Evolutionary conservation across 2,888 invertebrate genomes (phyloP).

Genomic region (Catotricha subobsoleta): DNA sequence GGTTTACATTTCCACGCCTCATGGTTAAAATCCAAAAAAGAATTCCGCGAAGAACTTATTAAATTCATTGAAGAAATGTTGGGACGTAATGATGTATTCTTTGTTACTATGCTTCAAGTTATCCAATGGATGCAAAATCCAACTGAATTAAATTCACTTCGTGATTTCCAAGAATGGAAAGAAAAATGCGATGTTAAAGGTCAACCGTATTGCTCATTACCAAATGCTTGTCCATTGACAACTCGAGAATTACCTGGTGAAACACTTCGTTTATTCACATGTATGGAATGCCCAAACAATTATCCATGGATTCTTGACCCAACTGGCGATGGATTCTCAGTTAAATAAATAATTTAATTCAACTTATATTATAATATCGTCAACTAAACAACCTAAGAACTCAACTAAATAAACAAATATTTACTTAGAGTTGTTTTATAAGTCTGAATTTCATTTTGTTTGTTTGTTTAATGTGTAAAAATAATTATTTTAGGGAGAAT

Average conservation of each 20-base stretch:
- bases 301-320: slow-evolving; percentile 91
- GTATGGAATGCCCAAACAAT: slow-evolving; percentile 90
- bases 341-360: slow-evolving; percentile 35
- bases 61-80: slow-evolving; percentile 90
- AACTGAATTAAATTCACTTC: slow-evolving; percentile 64
- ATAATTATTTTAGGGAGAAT: too few relatives aligned
- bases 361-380: too few relatives aligned
- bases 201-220: slow-evolving; percentile 79
- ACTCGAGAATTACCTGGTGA: slow-evolving; percentile 84
- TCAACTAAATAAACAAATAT: too few relatives aligned
- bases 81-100: slow-evolving; percentile 77
- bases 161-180: slow-evolving; percentile 91
- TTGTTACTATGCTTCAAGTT: slow-evolving; percentile 77
- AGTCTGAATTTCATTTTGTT: too few relatives aligned
- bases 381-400: too few relatives aligned
- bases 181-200: slow-evolving; percentile 90
- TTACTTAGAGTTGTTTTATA: too few relatives aligned
- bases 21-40: slow-evolving; percentile 86
- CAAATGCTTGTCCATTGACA: slow-evolving; percentile 76
- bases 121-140: slow-evolving; percentile 96
- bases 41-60: slow-evolving; percentile 76
- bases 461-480: too few relatives aligned
- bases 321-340: slow-evolving; percentile 82
- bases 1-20: slow-evolving; percentile 89
- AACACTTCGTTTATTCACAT: slow-evolving; percentile 79